Conservation (phyloP, 2,113 vertebrate genomes). For the Apodemus sylvaticus region DNA sequence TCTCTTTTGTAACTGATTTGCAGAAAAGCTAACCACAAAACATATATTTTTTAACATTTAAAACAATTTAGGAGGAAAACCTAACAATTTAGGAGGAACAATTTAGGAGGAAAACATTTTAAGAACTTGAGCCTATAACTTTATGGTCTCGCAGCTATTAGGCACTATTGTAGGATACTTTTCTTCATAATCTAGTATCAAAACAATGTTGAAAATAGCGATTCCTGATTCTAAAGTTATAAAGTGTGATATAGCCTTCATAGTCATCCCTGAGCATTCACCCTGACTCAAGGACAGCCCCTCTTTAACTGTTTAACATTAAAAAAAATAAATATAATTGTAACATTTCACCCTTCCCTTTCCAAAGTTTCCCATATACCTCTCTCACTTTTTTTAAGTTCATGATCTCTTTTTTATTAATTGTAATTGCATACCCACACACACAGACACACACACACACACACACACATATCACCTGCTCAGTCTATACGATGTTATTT, state of each 20-base stretch:
- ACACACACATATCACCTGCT: background rate
- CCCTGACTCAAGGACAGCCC: background rate
- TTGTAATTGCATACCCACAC: background rate
- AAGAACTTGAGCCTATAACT: background rate
- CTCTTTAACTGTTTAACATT: background rate
- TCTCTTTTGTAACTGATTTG: background rate
- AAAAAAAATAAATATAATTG: background rate
- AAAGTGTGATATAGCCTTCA: background rate
- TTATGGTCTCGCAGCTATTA: background rate
- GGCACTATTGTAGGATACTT: background rate
- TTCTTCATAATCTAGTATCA: background rate
- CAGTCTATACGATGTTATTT: background rate
- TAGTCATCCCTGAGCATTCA: background rate
- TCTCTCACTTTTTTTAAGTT: background rate
- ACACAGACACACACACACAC: background rate
- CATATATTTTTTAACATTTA: background rate
- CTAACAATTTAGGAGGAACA: background rate
- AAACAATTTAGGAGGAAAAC: conserved; percentile 8
- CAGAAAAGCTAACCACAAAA: background rate
- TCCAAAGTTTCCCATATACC: background rate
- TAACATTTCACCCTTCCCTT: background rate
- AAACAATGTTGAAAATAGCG: background rate
- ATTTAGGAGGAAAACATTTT: conserved; percentile 16
- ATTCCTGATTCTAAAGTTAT: background rate
- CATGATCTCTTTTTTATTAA: background rate